Evolutionary conservation across 1,140 invertebrate genomes (phyloP).

Genomic region (Hesperophylax magnus): DNA sequence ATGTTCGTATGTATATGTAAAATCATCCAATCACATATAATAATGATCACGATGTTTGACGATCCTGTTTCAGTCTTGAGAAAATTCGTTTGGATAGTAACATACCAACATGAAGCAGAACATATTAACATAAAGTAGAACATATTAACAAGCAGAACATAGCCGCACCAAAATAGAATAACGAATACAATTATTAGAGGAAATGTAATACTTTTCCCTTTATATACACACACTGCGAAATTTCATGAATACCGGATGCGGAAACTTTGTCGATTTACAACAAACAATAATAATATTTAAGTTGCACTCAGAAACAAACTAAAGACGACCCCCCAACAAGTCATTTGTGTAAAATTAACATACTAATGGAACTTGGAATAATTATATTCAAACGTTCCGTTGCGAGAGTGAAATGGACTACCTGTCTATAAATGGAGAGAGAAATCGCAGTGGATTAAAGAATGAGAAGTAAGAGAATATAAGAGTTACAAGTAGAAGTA

Average conservation of each 20-base stretch:
- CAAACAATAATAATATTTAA: constrained; percentile 24
- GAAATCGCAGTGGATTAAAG: background rate
- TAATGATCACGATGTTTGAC: too few species aligned
- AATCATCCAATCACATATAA: too few species aligned
- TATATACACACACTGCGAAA: constrained; percentile 8
- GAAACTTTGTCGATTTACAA: constrained; percentile 15
- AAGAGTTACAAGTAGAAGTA: background rate
- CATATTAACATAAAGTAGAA: too few species aligned
- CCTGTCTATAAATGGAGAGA: constrained; percentile 11
- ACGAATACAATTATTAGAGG: too few species aligned
- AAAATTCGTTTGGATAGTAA: too few species aligned
- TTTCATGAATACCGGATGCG: constrained; percentile 23
- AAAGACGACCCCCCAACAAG: background rate
- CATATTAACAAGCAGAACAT: too few species aligned
- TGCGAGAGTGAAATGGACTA: constrained; percentile 18
- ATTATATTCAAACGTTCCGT: constrained; percentile 23
- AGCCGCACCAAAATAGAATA: too few species aligned
- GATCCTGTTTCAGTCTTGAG: too few species aligned
- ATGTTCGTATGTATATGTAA: too few species aligned
- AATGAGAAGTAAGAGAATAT: background rate
- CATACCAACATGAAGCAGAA: too few species aligned
- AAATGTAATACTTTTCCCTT: too few species aligned
- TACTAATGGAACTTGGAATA: constrained; percentile 23
- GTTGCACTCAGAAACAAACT: constrained; percentile 29
- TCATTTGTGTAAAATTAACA: constrained; percentile 32